phyloP scores from a whole-genome alignment of 2,888 invertebrate genomes.

The Ryuthela nishihirai region DNA sequence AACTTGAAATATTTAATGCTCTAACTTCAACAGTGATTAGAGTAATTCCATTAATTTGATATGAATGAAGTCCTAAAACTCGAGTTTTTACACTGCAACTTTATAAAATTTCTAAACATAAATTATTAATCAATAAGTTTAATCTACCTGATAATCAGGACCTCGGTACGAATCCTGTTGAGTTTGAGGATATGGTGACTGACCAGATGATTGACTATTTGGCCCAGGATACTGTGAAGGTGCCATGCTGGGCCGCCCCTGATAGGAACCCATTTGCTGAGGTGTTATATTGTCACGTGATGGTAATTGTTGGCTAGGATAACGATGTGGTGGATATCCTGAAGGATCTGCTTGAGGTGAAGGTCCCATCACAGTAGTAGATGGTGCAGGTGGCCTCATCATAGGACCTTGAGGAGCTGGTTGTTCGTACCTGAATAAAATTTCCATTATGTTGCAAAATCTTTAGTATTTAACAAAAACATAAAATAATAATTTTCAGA shows the following conservation, averaged over 20 bases:
- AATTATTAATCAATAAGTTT: too few relatives aligned
- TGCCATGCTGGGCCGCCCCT: constrained; percentile 12
- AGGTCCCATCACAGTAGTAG: constrained; percentile 27
- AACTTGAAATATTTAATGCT: too few relatives aligned
- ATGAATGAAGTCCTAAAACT: too few relatives aligned
- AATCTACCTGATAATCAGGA: constrained; percentile 27
- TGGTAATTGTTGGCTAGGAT: constrained; percentile 19
- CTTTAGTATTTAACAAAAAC: too few relatives aligned
- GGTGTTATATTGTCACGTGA: constrained; percentile 19
- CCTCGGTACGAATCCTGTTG: constrained; percentile 26
- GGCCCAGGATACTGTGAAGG: constrained; percentile 24
- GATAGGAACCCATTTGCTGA: constrained; percentile 24
- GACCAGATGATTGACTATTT: constrained; percentile 29
- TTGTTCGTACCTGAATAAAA: constrained; percentile 27
- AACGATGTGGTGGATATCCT: constrained; percentile 24
- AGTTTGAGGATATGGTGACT: constrained; percentile 18
- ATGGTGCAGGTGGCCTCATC: constrained; percentile 21
- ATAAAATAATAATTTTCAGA: too few relatives aligned
- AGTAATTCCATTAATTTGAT: too few relatives aligned
- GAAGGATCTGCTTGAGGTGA: constrained; percentile 21
- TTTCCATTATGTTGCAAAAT: too few relatives aligned
- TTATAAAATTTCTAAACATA: too few relatives aligned
- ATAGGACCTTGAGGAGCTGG: constrained; percentile 21
- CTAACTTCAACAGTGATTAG: too few relatives aligned
- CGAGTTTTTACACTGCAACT: too few relatives aligned